These are phyloP conservation scores for Calameuta idolon DNA, from an alignment of 2,888 invertebrate genomes.

Conservation along the genomic window DNA sequence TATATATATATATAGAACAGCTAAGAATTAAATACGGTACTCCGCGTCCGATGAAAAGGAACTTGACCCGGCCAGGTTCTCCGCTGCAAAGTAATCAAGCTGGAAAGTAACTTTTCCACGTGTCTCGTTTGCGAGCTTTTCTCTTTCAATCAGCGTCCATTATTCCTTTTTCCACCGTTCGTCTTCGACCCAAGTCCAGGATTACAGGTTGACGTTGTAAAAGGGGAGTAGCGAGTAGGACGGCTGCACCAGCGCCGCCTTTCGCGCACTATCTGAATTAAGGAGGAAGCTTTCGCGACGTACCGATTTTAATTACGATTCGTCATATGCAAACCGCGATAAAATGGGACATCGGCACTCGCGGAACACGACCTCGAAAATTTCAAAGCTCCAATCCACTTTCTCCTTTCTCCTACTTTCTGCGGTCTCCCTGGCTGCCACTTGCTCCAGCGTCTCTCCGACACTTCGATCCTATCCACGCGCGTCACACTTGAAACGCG, in stretches of 20 bases:
- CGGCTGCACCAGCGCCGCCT: neutral
- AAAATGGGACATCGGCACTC: constrained; percentile 24
- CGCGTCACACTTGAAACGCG: neutral
- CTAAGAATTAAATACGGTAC: neutral
- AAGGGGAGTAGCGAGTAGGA: neutral
- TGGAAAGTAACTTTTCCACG: neutral
- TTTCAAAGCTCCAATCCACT: neutral
- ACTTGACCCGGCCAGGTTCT: neutral
- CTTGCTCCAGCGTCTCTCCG: too few species aligned
- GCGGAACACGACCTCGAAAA: neutral
- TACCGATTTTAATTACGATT: constrained; percentile 42
- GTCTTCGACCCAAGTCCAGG: neutral
- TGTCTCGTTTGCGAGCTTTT: neutral
- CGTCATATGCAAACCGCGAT: constrained; percentile 19
- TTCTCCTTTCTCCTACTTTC: neutral
- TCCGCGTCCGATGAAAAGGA: neutral
- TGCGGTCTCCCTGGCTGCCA: too few species aligned
- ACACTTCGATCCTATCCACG: neutral
- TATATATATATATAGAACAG: neutral
- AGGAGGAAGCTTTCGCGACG: constrained; percentile 18
- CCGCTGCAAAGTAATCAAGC: neutral
- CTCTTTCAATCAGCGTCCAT: neutral
- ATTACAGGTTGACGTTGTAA: neutral
- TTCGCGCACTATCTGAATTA: neutral
- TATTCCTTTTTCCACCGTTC: neutral